A percentile compares a stretch with the other conserved stretches of the same genome.
phyloP scores from a whole-genome alignment of 2,113 vertebrate species.

The Oreochromis niloticus region DNA sequence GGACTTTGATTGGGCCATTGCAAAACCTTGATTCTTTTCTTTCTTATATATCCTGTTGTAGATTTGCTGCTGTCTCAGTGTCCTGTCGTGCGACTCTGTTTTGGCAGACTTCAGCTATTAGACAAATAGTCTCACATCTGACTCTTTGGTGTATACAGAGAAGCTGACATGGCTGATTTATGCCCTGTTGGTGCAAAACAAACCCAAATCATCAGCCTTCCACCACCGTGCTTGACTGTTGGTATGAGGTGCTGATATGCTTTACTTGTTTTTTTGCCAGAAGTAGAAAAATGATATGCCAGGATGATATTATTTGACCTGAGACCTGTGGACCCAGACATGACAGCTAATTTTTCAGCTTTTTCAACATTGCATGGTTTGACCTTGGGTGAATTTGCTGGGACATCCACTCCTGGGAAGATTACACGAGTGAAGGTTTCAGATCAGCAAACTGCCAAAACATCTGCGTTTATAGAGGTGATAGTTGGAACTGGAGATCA shows the following conservation, averaged over 20 bases:
- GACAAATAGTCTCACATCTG: background rate
- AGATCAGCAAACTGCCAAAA: background rate
- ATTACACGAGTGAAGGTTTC: background rate
- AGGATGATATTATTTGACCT: background rate
- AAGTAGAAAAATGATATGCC: background rate
- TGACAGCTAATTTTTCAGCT: background rate
- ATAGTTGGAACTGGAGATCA: background rate
- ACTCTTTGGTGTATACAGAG: background rate
- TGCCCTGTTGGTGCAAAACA: background rate
- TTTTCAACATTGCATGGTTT: background rate
- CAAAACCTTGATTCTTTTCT: background rate
- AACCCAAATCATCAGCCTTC: background rate
- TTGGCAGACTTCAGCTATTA: background rate
- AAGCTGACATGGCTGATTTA: background rate
- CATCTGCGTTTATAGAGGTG: background rate
- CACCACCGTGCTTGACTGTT: background rate
- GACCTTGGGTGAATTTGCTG: background rate
- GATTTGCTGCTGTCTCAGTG: background rate
- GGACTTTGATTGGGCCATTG: background rate
- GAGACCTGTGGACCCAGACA: background rate
- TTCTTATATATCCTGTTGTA: background rate
- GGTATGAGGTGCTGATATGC: background rate
- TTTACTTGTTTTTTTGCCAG: background rate
- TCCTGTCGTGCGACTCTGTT: background rate
- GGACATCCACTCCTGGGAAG: background rate